phyloP scores from a whole-genome alignment of 2,888 invertebrate species.

The Drosophila paramelanica region DNA sequence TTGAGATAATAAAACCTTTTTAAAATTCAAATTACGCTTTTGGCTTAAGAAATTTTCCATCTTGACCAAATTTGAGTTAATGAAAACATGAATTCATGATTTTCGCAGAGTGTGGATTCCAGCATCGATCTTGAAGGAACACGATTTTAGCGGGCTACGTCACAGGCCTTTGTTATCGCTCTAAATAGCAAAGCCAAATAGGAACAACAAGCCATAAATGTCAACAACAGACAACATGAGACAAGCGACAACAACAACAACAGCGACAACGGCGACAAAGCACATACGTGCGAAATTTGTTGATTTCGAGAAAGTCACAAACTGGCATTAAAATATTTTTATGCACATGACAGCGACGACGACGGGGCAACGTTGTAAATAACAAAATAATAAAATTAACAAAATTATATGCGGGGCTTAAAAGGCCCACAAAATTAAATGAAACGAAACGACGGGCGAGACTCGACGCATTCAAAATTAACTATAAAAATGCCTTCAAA shows the following conservation, averaged over 20 bases:
- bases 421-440: slow-evolving; percentile 56
- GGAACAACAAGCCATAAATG: slow-evolving; percentile 42
- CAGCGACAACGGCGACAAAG: slow-evolving; percentile 21
- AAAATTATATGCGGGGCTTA: slow-evolving; percentile 59
- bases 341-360: slow-evolving; percentile 36
- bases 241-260: slow-evolving; percentile 19
- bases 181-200: slow-evolving; percentile 41
- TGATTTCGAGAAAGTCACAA: slow-evolving; percentile 69
- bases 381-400: slow-evolving; percentile 71
- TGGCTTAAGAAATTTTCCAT: too few species aligned
- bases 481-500: slow-evolving; percentile 41
- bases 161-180: slow-evolving; percentile 56
- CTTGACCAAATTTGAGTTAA: too few species aligned
- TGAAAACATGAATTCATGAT: too few species aligned
- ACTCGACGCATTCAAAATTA: slow-evolving; percentile 36
- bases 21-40: too few species aligned
- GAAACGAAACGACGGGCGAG: slow-evolving; percentile 11
- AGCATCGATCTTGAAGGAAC: slow-evolving; percentile 9
- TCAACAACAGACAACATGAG: slow-evolving; percentile 36
- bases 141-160: slow-evolving; percentile 28
- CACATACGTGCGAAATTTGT: slow-evolving; percentile 66
- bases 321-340: slow-evolving; percentile 64
- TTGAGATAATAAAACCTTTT: too few species aligned
- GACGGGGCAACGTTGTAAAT: slow-evolving; percentile 58
- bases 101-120: not conserved